Evolutionary conservation across 2,113 vertebrate genomes (phyloP).

Genomic region (Pygoscelis antarcticus): DNA sequence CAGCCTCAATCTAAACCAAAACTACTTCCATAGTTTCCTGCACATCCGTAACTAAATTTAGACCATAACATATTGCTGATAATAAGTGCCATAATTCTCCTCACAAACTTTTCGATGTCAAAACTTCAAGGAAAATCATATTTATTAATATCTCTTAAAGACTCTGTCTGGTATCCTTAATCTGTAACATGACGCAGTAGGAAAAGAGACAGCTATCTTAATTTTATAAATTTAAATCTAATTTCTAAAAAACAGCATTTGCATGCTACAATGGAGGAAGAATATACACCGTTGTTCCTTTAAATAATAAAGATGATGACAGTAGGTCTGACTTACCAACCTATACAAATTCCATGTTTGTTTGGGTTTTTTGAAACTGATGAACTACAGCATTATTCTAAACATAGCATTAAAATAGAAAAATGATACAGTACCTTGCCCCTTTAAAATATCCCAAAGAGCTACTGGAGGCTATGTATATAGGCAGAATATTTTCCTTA

Average conservation of each 20-base stretch:
- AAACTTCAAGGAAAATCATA: conserved; percentile 50
- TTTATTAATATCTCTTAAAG: conserved; percentile 18
- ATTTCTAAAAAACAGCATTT: fast-evolving
- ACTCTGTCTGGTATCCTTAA: not conserved
- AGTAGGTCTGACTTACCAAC: not conserved
- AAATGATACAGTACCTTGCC: fast-evolving
- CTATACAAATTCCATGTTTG: fast-evolving
- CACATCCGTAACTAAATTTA: conserved; percentile 57
- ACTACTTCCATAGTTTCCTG: conserved; percentile 33
- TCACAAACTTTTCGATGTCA: conserved; percentile 27
- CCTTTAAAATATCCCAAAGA: not conserved
- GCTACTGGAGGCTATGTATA: not conserved
- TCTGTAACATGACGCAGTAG: not conserved
- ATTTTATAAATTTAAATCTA: too few species aligned
- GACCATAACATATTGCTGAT: conserved; percentile 19
- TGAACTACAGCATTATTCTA: not conserved
- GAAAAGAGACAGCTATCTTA: not conserved
- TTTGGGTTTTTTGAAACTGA: not conserved
- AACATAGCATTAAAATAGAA: fast-evolving
- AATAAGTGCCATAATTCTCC: conserved; percentile 27
- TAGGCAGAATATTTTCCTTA: not conserved
- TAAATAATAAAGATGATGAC: not conserved
- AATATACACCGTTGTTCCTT: not conserved
- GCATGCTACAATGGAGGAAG: fast-evolving
- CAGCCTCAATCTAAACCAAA: conserved; percentile 65